These are phyloP conservation scores for Fistularia tabacaria DNA, from an alignment of 2,797 vertebrate species.

Conservation along the genomic window DNA sequence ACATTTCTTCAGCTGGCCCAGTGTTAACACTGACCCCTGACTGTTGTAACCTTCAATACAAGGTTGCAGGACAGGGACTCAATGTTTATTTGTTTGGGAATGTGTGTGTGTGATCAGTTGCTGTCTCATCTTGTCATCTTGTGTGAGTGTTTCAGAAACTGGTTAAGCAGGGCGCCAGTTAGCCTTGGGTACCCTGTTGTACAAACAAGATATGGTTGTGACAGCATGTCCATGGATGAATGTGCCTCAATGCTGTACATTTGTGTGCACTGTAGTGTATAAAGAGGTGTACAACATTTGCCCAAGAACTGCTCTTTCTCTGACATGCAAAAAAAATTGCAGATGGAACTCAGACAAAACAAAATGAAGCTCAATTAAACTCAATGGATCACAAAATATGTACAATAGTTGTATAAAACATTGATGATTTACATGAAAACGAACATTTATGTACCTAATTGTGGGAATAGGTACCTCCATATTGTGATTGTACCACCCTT, in stretches of 20 bases:
- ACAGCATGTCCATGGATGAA: not conserved
- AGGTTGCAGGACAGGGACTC: conserved; percentile 60
- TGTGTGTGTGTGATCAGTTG: conserved; percentile 26
- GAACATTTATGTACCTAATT: no score
- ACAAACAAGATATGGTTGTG: conserved; percentile 48
- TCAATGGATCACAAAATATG: no score
- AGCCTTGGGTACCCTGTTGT: conserved; percentile 64
- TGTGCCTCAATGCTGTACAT: no score
- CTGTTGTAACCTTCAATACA: conserved; percentile 70
- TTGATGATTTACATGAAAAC: no score
- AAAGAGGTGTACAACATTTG: no score
- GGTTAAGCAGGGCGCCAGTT: conserved; percentile 62
- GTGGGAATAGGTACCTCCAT: no score
- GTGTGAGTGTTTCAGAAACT: conserved; percentile 46
- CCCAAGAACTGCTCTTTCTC: no score
- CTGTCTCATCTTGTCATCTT: conserved; percentile 27
- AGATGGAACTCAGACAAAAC: no score
- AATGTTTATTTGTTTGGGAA: conserved; percentile 59
- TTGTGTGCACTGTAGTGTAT: not conserved
- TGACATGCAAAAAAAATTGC: no score
- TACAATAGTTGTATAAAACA: no score
- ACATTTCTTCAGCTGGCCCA: conserved; percentile 74
- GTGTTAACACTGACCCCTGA: conserved; percentile 62
- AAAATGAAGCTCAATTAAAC: no score
- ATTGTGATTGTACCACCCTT: no score